phyloP scores from a whole-genome alignment of 1,140 invertebrate genomes.

The Cepaea nemoralis region DNA sequence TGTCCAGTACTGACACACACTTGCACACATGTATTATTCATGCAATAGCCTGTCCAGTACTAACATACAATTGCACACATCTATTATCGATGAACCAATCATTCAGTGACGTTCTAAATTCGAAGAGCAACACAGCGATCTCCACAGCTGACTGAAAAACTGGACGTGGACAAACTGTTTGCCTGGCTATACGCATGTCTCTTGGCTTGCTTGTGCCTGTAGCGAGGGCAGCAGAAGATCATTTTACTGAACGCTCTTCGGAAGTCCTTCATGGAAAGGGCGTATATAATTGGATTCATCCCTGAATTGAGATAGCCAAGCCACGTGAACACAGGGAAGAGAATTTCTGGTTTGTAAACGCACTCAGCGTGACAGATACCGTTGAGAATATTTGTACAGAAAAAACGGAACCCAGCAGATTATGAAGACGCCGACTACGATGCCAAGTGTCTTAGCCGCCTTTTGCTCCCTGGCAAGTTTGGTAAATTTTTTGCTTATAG shows the following conservation, averaged over 20 bases:
- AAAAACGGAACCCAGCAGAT: conserved; percentile 98
- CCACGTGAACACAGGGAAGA: conserved; percentile 71
- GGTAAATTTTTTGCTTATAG: conserved; percentile 66
- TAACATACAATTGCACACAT: too few species aligned
- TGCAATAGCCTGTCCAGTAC: too few species aligned
- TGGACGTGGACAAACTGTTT: conserved; percentile 55
- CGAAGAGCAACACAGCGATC: conserved; percentile 52
- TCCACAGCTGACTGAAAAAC: conserved; percentile 56
- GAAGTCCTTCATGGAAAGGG: conserved; percentile 79
- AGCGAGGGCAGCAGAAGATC: conserved; percentile 67
- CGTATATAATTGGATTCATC: conserved; percentile 75
- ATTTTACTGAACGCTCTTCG: conserved; percentile 80
- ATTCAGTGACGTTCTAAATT: conserved; percentile 26
- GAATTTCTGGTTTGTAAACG: conserved; percentile 66
- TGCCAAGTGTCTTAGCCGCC: conserved; percentile 94
- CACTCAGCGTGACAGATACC: conserved; percentile 79
- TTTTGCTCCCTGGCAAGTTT: conserved; percentile 83
- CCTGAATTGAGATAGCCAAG: conserved; percentile 74
- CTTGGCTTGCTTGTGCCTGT: conserved; percentile 46
- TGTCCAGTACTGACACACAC: too few species aligned
- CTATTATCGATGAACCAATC: too few species aligned
- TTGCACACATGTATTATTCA: too few species aligned
- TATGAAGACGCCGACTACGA: conserved; percentile 93
- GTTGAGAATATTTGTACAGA: conserved; percentile 88
- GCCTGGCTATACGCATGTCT: conserved; percentile 42